phyloP scores from a whole-genome alignment of 1,140 invertebrate genomes.

The Bombus vancouverensis region DNA sequence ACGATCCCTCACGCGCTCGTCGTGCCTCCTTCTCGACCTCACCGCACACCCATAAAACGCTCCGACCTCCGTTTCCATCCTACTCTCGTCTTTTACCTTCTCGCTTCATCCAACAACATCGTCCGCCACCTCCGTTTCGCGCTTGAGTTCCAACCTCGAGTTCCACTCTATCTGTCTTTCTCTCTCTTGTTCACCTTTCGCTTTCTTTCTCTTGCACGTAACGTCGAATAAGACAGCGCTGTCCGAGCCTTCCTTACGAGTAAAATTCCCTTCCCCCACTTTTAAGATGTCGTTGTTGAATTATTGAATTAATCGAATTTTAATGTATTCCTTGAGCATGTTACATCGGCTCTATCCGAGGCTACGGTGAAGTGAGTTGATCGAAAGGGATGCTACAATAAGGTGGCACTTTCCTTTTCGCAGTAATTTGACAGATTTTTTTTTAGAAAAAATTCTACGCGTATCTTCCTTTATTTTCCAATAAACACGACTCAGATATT shows the following conservation, averaged over 20 bases:
- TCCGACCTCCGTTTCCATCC: constrained; percentile 52
- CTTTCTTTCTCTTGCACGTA: constrained; percentile 32
- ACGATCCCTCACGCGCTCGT: constrained; percentile 61
- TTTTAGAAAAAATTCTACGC: too few species aligned
- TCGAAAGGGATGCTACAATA: too few species aligned
- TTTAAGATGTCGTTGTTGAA: neutral
- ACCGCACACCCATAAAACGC: constrained; percentile 63
- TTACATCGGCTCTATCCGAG: too few species aligned
- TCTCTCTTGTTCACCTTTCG: neutral
- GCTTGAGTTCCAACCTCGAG: constrained; percentile 33
- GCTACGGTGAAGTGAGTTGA: too few species aligned
- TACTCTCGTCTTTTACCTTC: constrained; percentile 50
- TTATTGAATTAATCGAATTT: too few species aligned
- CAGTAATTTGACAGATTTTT: too few species aligned
- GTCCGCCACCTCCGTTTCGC: constrained; percentile 40
- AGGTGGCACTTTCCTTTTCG: too few species aligned
- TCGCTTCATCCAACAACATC: neutral
- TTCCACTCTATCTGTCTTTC: neutral
- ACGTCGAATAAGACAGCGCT: neutral
- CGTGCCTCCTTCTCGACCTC: constrained; percentile 61
- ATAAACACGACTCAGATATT: too few species aligned
- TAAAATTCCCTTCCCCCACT: neutral
- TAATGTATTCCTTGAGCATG: too few species aligned
- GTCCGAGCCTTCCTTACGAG: neutral
- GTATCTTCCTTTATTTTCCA: too few species aligned